Percentiles rank a stretch among this genome's conserved stretches.
phyloP scores from a whole-genome alignment of 2,888 invertebrate species.

The Chrysopilus asiliformis region DNA sequence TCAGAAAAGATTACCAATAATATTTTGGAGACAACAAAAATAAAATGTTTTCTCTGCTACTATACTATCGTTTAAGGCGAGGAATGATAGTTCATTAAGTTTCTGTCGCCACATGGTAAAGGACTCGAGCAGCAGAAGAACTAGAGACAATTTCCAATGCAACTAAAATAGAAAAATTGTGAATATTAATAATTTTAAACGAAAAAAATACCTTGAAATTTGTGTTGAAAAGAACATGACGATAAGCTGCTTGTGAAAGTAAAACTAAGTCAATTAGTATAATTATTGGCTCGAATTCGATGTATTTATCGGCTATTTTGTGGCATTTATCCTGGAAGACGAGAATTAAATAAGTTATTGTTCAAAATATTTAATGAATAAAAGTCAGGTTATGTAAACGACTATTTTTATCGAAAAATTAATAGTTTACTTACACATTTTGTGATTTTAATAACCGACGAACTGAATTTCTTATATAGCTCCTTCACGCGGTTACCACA shows the following conservation, averaged over 20 bases:
- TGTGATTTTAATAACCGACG: conserved; percentile 55
- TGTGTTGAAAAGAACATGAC: conserved; percentile 74
- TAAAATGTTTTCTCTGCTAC: conserved; percentile 48
- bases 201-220: conserved; percentile 51
- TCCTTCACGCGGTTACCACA: conserved; percentile 50
- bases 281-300: conserved; percentile 82
- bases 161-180: conserved; percentile 35
- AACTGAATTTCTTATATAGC: conserved; percentile 55
- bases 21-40: conserved; percentile 41
- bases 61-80: conserved; percentile 36
- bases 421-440: conserved; percentile 51
- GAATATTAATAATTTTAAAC: background rate
- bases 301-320: conserved; percentile 71
- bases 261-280: conserved; percentile 74
- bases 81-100: conserved; percentile 12
- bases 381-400: background rate
- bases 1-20: conserved; percentile 28
- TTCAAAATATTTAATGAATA: background rate
- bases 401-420: background rate
- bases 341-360: conserved; percentile 7
- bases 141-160: conserved; percentile 66
- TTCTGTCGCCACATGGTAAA: conserved; percentile 52
- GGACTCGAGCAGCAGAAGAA: conserved; percentile 67
- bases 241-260: conserved; percentile 65
- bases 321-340: conserved; percentile 57